Base-by-base conservation (phyloP, 2,888 invertebrate genomes). In the Mythimna ferrago region DNA sequence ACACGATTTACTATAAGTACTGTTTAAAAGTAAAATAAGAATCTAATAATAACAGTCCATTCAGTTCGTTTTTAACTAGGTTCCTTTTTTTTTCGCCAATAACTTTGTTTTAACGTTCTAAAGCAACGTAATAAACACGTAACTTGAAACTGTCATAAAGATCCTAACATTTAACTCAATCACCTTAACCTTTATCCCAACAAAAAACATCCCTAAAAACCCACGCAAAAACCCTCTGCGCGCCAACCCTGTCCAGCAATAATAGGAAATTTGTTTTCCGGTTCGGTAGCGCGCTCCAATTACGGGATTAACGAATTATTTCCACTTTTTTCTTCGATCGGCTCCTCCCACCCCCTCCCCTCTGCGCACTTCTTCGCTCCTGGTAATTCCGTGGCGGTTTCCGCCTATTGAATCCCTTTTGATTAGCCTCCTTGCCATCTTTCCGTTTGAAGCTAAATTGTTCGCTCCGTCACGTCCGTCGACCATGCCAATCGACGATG, bases 261-360 rank as follows among this genome's bases (percentile, higher is more conserved):
- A 95, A 96, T 96, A 93, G 96, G 94, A 95, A 96, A 96, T 96
- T 96, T 96, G 96, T 96, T 95, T 96, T 96, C 96, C 96, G 96
- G 96, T 96, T 96, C 96, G 96, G 95, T 96, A 93, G 95, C 96
- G 93, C 91, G 94, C 90, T 92, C 93, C 95, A 95, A 95, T 95
- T 96, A 95, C 95, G 94, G 89, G 94, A 96, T 96, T 96, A 96
- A 95, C 93, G 94, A 96, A 96, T 96, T 96, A 96, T 96, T 96
- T 96, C 95, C 95, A 96, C 95, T 95, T 95, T 96, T 95, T 94
- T 91, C 81, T 76, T 73, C 86, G 81, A 86, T 85, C 84, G 87
- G 75, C 87, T 84, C 88, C 86, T 78, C 85, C 89, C 79, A 68
- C 67, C 53, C 75, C 81, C 66, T 66, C 51, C 60, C 78, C 83